A percentile compares a stretch with the other conserved stretches of the same genome.
Evolutionary conservation across 2,797 vertebrate genomes (phyloP).

Genomic region (Ibycter americanus): DNA sequence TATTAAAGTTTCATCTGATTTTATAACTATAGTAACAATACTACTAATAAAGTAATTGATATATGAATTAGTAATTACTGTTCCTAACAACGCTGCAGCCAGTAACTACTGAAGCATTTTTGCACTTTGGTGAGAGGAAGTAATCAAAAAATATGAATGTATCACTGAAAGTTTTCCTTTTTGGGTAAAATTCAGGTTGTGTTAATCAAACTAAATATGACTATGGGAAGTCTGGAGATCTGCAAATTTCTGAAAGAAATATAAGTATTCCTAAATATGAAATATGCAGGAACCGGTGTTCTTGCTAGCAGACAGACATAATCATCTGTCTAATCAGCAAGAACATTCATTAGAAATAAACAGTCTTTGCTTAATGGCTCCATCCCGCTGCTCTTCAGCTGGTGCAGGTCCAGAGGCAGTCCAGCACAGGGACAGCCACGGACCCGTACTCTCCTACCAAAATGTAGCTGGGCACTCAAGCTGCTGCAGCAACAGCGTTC

Average conservation of each 20-base stretch:
- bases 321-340: background rate
- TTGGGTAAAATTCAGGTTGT: background rate
- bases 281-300: background rate
- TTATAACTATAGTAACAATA: background rate
- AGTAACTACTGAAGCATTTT: background rate
- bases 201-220: background rate
- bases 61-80: background rate
- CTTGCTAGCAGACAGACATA: background rate
- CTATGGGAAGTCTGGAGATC: background rate
- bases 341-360: background rate
- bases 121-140: background rate
- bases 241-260: background rate
- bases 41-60: background rate
- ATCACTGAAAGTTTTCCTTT: background rate
- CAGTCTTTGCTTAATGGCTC: background rate
- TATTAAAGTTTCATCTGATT: background rate
- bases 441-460: background rate
- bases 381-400: background rate
- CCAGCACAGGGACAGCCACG: background rate
- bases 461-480: background rate
- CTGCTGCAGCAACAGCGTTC: background rate
- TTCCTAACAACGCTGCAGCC: background rate
- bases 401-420: background rate
- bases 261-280: background rate
- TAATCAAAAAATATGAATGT: background rate